Evolutionary conservation across 2,888 invertebrate species (phyloP), one percentile per base, ranked within the genome.

Genomic region (Theretra japonica): DNA sequence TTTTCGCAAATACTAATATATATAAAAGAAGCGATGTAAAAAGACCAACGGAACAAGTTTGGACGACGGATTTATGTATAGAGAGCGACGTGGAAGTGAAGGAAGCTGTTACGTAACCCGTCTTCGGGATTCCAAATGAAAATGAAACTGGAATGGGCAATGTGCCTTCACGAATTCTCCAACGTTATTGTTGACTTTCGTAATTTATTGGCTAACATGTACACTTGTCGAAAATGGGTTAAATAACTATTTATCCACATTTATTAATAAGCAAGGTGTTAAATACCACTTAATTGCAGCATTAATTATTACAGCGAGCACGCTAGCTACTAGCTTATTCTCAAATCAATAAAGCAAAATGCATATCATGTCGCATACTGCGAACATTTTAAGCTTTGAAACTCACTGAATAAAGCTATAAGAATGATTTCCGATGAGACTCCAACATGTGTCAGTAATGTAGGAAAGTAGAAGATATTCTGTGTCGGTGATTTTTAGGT

Each of bases 41-140:
- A 77, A 73, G 70, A 73, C 68, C 70, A 76, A 72, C 65, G 65
- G 71, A 70, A 72, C 69, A 78, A 75, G 74, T 78, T 74, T 71
- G 70, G 72, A 73, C 53, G 69, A 71, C 74, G 73, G 70, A 71
- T 75, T 74, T 73, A 74, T 57, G 62, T 70, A 73, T 65, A 65
- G 71, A 57, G 70, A 68, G 71, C 70, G 74, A 73, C 4, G 73
- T 72, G 75, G 74, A 57, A 68, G 72, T 73, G 70, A 75, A 76
- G 77, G 75, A 73, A 78, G 73, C 75, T 62, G 73, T 82, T 80
- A 79, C 75, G 76, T 77, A 80, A 81, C 73, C 65, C 71, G 71
- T 71, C 71, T 73, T 57, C 70, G 73, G 74, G 72, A 73, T 74
- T 75, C 68, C 71, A 70, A 81, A 79, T 75, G 74, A 80, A 80